Evolutionary conservation across 1,140 invertebrate species (phyloP).

Genomic region (Samia ricini): DNA sequence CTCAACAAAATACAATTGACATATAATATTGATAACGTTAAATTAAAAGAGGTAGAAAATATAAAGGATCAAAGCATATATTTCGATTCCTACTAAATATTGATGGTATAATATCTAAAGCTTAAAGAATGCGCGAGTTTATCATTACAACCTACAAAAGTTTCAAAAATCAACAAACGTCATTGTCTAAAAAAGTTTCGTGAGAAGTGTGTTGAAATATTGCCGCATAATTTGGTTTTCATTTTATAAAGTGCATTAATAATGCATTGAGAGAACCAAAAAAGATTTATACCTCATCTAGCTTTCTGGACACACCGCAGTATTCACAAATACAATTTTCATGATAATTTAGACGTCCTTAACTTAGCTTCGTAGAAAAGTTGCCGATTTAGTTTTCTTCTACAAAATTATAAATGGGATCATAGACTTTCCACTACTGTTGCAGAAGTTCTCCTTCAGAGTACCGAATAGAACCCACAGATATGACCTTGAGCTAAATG

Average conservation of each 20-base stretch:
- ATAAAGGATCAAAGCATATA: no score
- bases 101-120: slow-evolving; percentile 17
- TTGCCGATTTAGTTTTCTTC: no score
- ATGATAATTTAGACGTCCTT: no score
- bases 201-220: slow-evolving; percentile 26
- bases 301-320: neutral
- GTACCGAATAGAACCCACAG: no score
- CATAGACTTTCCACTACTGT: no score
- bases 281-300: slow-evolving; percentile 22
- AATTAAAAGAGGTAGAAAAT: no score
- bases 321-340: neutral
- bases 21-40: slow-evolving; percentile 14
- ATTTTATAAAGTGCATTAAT: slow-evolving; percentile 18
- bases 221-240: slow-evolving; percentile 24
- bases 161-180: slow-evolving; percentile 22
- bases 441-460: no score
- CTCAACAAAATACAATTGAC: neutral
- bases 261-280: slow-evolving; percentile 23
- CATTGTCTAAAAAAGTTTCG: slow-evolving; percentile 16
- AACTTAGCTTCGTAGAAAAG: no score
- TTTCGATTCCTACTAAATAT: slow-evolving; percentile 12
- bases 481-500: no score
- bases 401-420: no score
- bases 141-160: slow-evolving; percentile 20
- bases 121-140: slow-evolving; percentile 29